Evolutionary conservation across 2,888 invertebrate species (phyloP).

Genomic region (Drepanosiphum platanoidis): DNA sequence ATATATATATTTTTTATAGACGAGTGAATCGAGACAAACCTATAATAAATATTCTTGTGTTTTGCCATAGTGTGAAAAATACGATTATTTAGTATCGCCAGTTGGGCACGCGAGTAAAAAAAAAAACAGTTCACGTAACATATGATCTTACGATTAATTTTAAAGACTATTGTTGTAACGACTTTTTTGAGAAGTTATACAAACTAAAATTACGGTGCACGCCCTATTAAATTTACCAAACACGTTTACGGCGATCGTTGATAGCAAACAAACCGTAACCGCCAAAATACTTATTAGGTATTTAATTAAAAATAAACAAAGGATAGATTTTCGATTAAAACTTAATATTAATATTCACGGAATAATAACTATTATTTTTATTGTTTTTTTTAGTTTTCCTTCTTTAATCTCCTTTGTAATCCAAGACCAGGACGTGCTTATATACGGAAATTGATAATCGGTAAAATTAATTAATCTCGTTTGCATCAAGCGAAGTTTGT

Average conservation of each 20-base stretch:
- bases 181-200: background rate
- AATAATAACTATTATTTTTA: conserved; percentile 35
- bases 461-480: conserved; percentile 19
- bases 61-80: too few species aligned
- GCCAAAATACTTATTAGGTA: conserved; percentile 44
- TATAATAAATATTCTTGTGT: too few species aligned
- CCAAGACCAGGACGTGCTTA: background rate
- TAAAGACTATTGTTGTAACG: background rate
- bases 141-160: background rate
- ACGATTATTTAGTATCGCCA: too few species aligned
- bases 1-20: too few species aligned
- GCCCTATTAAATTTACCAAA: conserved; percentile 43
- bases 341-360: conserved; percentile 43
- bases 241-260: conserved; percentile 27
- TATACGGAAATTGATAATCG: conserved; percentile 15
- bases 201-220: background rate
- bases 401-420: conserved; percentile 38
- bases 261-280: conserved; percentile 43
- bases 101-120: too few species aligned
- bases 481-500: background rate
- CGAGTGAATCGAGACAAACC: too few species aligned
- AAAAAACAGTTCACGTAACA: background rate
- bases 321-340: conserved; percentile 57
- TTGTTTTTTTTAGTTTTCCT: conserved; percentile 13
- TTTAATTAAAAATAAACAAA: conserved; percentile 62